Evolutionary conservation across 2,888 invertebrate species (phyloP), one percentile per base, ranked within the genome.

Genomic region (Rhopalosiphum nymphaeae): DNA sequence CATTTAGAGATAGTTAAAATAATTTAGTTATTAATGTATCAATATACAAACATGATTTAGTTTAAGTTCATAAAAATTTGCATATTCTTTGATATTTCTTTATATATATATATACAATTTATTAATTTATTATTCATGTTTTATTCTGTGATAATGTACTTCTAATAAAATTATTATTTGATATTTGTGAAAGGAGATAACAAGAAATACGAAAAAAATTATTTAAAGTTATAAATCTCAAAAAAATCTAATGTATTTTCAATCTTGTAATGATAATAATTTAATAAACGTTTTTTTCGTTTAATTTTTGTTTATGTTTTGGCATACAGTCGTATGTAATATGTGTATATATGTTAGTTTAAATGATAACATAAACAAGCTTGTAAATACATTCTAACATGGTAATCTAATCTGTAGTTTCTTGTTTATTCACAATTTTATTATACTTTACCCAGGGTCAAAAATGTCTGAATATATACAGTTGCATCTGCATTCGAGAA

Each of bases 351-450:
- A 36, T 61, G 42, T 36, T 87, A 49, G 26, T 16, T 92, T 36
- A 87, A 92, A n/a, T 84, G 29, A 16, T 53, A 42, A 49, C 46
- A 36, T 92, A 92, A 92, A 61, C 87, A 61, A 87, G 42, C 42
- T 87, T 25, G n/a, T 91, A 85, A 86, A 92, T 87, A 88, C 13
- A 61, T 87, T 57, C 21, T 88, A 78, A 88, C 67, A 78, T 3
- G 11, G 78, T 89, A 89, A 89, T 92, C 67, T 93, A 53, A 78
- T 92, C 53, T 92, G 3, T 78, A 88, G 25, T 89, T 86, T 61
- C 44, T 87, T 89, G 46, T 36, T 87, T 85, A 57, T 86, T 86
- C 42, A 67, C 49, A 88, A 61, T 92, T 57, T 16, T 61, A 78
- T 93, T 42, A 56, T 57, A 13, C n/a, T 44, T 57, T 44, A n/a